Evolutionary conservation across 2,888 invertebrate species (phyloP), one percentile per base, ranked within the genome.

Genomic region (Stomorhina lunata): DNA sequence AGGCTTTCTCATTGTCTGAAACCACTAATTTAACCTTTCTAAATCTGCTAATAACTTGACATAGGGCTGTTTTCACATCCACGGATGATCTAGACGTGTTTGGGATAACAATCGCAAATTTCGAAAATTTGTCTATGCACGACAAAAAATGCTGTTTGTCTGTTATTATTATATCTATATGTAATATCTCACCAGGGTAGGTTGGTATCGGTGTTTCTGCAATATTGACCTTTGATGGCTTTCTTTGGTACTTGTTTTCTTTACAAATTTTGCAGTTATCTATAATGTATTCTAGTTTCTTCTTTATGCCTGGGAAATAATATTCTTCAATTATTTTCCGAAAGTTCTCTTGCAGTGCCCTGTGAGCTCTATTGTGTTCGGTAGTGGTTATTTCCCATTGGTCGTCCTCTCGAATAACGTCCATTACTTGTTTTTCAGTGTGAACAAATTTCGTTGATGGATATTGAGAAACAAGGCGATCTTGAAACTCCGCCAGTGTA

Each of bases 241-340:
- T 77, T 20, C 80, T 73, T 40, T 84, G 63, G 34, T 83, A 84
- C 59, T 85, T 84, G 5, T 37, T 63, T 7, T 75, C 72, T n/a
- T 22, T 45, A 45, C 73, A 84, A 9, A 81, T 80, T 40, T 55
- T 80, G 7, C 81, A 84, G 9, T 78, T 75, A 10, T 6, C n/a
- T 5, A 57, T 65, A 6, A 72, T 5, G 6, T 25, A 32, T 10
- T 7, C 53, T 15, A 78, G 40, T 15, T 25, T 76, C 6, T 77
- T 81, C 32, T 57, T 48, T 17, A 80, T 69, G 0, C 29, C 57
- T 9, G 69, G 75, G 34, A 80, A 80, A 25, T 63, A 73, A 59
- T 76, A 72, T 25, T 78, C 69, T 2, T 22, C 22, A 17, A 69
- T 22, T n/a, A 80, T 29, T 17, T 72, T 69, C 17, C 15, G 15